Percentiles rank a stretch among this genome's conserved stretches.
These are phyloP conservation scores for Brachirus orientalis DNA, from an alignment of 2,113 vertebrate genomes.

Conservation along the genomic window DNA sequence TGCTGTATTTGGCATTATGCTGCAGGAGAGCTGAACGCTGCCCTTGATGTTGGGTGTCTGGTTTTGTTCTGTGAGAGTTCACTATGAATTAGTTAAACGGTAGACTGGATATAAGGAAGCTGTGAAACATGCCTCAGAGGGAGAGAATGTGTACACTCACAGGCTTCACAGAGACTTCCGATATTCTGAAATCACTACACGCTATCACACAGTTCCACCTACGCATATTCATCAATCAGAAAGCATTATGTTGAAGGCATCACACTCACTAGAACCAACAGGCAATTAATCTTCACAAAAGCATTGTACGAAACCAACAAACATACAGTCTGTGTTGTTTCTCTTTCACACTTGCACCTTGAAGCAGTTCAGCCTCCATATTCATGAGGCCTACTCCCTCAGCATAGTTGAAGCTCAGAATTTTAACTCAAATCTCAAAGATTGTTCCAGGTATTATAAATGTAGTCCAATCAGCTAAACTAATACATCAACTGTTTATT, in stretches of 20 bases:
- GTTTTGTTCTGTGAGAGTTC: slow-evolving; percentile 78
- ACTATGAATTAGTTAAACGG: slow-evolving; percentile 80
- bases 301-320: slow-evolving; percentile 60
- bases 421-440: slow-evolving; percentile 66
- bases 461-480: slow-evolving; percentile 15
- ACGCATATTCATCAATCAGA: slow-evolving; percentile 73
- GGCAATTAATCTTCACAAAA: slow-evolving; percentile 73
- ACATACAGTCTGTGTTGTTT: slow-evolving; percentile 57
- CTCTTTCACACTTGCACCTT: slow-evolving; percentile 72
- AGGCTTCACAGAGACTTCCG: slow-evolving; percentile 72
- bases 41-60: slow-evolving; percentile 78
- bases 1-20: slow-evolving; percentile 68
- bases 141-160: slow-evolving; percentile 72
- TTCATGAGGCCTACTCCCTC: slow-evolving; percentile 75
- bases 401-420: slow-evolving; percentile 57
- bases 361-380: slow-evolving; percentile 78
- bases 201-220: slow-evolving; percentile 74
- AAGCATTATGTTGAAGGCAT: slow-evolving; percentile 56
- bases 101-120: slow-evolving; percentile 75
- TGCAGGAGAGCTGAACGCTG: slow-evolving; percentile 71
- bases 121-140: slow-evolving; percentile 74
- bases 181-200: slow-evolving; percentile 61
- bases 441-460: slow-evolving; percentile 67
- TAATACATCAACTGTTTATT: slow-evolving; percentile 32
- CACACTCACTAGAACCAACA: slow-evolving; percentile 58